Evolutionary conservation across 2,797 vertebrate species (phyloP), one percentile per base, ranked within the genome.

Genomic region (Lutjanus campechanus): DNA sequence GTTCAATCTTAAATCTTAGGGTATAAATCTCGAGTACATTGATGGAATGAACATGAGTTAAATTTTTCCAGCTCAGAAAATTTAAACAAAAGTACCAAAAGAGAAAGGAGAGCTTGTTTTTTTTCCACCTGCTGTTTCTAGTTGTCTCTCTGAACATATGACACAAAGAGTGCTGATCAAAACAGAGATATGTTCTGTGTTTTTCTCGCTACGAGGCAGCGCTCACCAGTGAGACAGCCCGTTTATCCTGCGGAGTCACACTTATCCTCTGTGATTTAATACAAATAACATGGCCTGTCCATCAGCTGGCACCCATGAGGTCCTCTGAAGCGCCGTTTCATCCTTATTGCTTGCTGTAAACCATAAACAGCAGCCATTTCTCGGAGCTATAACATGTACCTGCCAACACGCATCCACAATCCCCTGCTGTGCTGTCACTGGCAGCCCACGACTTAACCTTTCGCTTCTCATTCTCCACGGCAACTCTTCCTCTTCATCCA

Each of bases 331-430:
- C 10, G 8, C 13, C 11, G 47, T 69, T 69, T 56, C 78, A 70
- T 88, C 65, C 82, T 83, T 56, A 82, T 64, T 74, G 77, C 73
- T 47, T 51, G 68, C 77, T 82, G 71, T 83, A 88, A 91, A 87
- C 75, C 73, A 85, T 75, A 84, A 88, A 85, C 63, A 71, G 46
- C 68, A 59, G 61, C 63, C 69, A 69, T 88, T 81, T 87, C 84
- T 81, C 16, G 1, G 69, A 77, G 71, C 84, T 86, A 43, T 81
- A 78, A 56, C 76, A 50, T 84, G 69, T 69, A 90, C 73, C 84
- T 85, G 88, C 83, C 91, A 92, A 46, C 71, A 61, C 5, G 0
- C 60, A 49, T 79, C 71, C 55, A 50, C 60, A 51, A 46, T 55
- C 58, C 72, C 74, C 51, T 22, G 36, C 62, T 46, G 56, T 53